Percentiles rank a stretch among this genome's conserved stretches.
These are phyloP conservation scores for Ormyrus thymus DNA, from an alignment of 2,888 invertebrate genomes.

Conservation along the genomic window DNA sequence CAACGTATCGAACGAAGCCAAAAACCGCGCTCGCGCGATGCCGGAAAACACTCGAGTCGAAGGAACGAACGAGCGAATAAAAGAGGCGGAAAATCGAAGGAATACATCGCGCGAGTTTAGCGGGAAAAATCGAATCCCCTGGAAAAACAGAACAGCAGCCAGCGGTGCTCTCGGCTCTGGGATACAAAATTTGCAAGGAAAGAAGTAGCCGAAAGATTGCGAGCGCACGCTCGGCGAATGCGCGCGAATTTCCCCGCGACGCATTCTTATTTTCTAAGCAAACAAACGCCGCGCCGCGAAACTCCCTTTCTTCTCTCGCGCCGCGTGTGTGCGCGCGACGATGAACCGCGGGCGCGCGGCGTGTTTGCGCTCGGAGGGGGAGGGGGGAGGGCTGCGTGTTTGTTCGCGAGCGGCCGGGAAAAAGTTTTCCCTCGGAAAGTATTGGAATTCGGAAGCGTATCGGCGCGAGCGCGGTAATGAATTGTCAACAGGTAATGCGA, in stretches of 20 bases:
- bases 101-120: background rate
- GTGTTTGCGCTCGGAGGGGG: background rate
- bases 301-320: slow-evolving; percentile 5
- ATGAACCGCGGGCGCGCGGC: background rate
- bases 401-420: background rate
- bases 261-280: slow-evolving; percentile 36
- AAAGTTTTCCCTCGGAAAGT: slow-evolving; percentile 17
- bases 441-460: slow-evolving; percentile 34
- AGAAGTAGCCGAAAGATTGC: slow-evolving; percentile 1
- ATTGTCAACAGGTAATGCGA: slow-evolving; percentile 25
- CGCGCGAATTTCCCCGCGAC: slow-evolving; percentile 8
- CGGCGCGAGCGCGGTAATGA: slow-evolving; percentile 5
- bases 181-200: background rate
- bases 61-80: too few species aligned
- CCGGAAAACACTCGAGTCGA: too few species aligned
- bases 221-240: too few species aligned
- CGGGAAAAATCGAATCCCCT: background rate
- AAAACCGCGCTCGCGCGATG: too few species aligned
- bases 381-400: background rate
- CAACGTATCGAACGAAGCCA: too few species aligned
- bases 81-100: background rate
- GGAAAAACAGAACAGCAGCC: background rate
- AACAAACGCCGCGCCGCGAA: slow-evolving; percentile 6
- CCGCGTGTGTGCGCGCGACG: background rate
- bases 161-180: background rate